Conservation (phyloP, 1,140 invertebrate species). For the Brachionus calyciflorus region DNA sequence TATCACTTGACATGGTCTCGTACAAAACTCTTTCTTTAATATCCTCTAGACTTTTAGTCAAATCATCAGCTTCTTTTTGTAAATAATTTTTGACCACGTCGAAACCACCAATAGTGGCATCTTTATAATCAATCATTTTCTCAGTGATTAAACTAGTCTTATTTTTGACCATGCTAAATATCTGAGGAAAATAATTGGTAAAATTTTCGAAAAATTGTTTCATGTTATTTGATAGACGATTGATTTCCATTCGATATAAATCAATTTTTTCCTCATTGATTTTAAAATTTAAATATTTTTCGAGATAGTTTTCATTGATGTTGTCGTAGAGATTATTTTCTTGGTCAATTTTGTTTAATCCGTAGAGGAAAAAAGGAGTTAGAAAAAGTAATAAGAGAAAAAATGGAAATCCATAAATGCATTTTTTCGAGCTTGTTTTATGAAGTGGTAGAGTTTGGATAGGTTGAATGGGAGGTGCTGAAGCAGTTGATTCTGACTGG, state of each 20-base stretch:
- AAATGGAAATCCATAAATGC: neutral
- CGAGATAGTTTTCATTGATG: slow-evolving; percentile 4
- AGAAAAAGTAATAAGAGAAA: neutral
- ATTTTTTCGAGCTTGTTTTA: neutral
- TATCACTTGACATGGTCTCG: neutral
- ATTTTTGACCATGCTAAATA: neutral
- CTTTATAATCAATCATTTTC: slow-evolving; percentile 29
- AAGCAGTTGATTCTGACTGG: neutral
- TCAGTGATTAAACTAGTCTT: neutral
- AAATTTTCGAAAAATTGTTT: neutral
- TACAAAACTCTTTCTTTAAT: slow-evolving; percentile 15
- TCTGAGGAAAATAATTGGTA: neutral
- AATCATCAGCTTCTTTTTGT: neutral
- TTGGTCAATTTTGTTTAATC: slow-evolving; percentile 3
- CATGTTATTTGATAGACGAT: neutral
- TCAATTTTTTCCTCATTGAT: neutral
- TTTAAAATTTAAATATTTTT: neutral
- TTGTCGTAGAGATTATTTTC: neutral
- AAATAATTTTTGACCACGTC: slow-evolving; percentile 5
- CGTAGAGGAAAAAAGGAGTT: neutral
- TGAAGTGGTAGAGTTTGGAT: no score
- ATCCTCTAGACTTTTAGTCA: neutral
- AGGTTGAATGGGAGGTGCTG: neutral
- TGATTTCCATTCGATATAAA: neutral
- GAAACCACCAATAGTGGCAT: neutral